A percentile compares a stretch with the other conserved stretches of the same genome.
phyloP scores from a whole-genome alignment of 2,113 vertebrate genomes.

The Ploceus nigricollis region DNA sequence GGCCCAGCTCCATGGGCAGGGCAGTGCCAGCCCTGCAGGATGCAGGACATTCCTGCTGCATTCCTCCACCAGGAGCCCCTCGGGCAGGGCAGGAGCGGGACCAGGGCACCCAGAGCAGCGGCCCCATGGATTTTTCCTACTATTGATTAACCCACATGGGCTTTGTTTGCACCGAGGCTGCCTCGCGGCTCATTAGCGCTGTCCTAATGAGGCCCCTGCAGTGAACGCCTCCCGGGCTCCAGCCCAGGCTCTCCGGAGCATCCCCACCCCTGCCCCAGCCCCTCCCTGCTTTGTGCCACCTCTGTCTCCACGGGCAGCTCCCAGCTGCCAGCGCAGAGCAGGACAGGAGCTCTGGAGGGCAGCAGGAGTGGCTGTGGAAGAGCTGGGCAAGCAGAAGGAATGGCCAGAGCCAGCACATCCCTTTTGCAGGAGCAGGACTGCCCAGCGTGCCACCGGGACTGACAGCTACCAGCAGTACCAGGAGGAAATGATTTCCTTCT shows the following conservation, averaged over 20 bases:
- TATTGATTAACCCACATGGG: background rate
- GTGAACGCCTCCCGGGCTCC: background rate
- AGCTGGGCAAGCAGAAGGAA: background rate
- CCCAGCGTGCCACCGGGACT: fast-evolving
- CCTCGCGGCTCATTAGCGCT: background rate
- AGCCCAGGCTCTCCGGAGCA: background rate
- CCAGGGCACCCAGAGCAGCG: background rate
- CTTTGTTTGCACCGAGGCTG: background rate
- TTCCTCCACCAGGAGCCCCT: background rate
- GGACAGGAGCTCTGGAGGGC: background rate
- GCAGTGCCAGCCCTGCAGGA: background rate
- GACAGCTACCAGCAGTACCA: background rate
- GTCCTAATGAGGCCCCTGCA: background rate
- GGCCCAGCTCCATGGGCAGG: background rate
- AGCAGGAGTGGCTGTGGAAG: background rate
- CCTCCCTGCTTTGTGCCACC: fast-evolving
- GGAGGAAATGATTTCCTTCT: background rate
- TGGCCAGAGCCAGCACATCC: background rate
- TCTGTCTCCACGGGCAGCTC: fast-evolving
- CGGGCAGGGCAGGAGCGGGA: background rate
- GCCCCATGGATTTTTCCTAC: background rate
- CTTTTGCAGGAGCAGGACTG: background rate
- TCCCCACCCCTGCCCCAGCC: background rate
- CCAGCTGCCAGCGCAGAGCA: fast-evolving
- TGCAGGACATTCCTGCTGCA: background rate